A percentile compares a stretch with the other conserved stretches of the same genome.
These are phyloP conservation scores for Danionella cerebrum DNA, from an alignment of 2,113 vertebrate species.

Conservation along the genomic window DNA sequence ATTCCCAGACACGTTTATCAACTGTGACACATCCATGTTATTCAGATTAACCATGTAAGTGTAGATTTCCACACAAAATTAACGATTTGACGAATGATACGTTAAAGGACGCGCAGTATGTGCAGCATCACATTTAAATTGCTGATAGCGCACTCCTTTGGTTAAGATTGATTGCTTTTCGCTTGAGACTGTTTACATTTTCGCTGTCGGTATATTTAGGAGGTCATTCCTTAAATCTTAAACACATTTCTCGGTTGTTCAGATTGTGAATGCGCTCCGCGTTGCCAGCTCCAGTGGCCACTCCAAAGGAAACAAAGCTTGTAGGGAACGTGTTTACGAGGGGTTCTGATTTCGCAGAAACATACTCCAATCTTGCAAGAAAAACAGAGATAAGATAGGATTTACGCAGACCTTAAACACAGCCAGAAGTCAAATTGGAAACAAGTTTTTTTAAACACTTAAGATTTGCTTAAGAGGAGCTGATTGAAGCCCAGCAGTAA, in stretches of 20 bases:
- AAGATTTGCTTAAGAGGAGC: constrained; percentile 16
- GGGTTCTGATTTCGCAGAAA: constrained; percentile 34
- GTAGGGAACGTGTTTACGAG: constrained; percentile 32
- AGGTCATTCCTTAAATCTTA: constrained; percentile 25
- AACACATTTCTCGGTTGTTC: constrained; percentile 19
- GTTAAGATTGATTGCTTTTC: constrained; percentile 31
- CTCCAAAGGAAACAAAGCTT: constrained; percentile 34
- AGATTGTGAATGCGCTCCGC: constrained; percentile 14
- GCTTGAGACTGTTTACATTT: constrained; percentile 20
- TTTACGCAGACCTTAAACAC: constrained; percentile 26
- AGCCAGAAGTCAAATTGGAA: constrained; percentile 30
- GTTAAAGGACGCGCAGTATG: constrained; percentile 1
- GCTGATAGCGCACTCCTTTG: constrained; percentile 14
- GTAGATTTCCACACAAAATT: neutral
- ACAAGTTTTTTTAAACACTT: constrained; percentile 15
- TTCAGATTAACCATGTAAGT: neutral
- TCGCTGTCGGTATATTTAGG: constrained; percentile 20
- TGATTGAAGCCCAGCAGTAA: constrained; percentile 18
- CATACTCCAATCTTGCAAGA: constrained; percentile 36
- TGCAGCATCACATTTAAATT: constrained; percentile 15
- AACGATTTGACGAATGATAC: constrained; percentile 6
- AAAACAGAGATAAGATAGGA: constrained; percentile 45
- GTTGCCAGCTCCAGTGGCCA: constrained; percentile 9
- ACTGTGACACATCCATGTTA: neutral
- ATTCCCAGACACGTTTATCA: neutral